These are phyloP conservation scores for Melierax canorus DNA, from an alignment of 2,113 vertebrate species.

Conservation along the genomic window DNA sequence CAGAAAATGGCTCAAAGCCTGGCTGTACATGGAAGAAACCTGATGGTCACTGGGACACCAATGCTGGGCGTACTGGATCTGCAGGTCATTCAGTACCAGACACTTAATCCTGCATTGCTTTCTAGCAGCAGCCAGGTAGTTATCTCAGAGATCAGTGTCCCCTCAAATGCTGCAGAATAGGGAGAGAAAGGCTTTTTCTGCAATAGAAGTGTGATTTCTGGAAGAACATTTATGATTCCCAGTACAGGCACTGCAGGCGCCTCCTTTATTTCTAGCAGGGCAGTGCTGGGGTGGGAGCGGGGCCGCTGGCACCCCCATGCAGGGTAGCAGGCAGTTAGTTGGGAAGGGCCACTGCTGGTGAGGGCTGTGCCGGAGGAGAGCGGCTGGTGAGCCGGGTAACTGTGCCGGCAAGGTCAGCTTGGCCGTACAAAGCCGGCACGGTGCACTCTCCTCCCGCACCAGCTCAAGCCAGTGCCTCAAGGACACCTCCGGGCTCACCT, in stretches of 20 bases:
- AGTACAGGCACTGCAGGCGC: not conserved
- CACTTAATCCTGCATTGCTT: not conserved
- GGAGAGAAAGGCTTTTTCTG: not conserved
- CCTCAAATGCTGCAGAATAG: not conserved
- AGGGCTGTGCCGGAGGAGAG: not conserved
- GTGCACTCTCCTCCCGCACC: not conserved
- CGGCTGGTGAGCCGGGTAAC: not conserved
- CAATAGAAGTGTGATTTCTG: not conserved
- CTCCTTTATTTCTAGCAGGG: not conserved
- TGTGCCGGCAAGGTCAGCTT: fast-evolving
- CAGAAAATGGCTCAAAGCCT: not conserved
- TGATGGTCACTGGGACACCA: not conserved
- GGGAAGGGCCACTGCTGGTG: not conserved
- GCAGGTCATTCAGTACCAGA: not conserved
- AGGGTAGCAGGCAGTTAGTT: not conserved
- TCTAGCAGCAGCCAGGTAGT: not conserved
- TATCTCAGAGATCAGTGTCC: not conserved
- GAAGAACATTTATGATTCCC: not conserved
- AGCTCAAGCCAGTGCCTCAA: not conserved
- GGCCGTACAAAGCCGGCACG: not conserved
- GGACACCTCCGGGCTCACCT: not conserved
- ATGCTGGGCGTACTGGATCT: not conserved
- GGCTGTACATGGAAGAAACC: not conserved
- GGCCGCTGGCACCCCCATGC: not conserved
- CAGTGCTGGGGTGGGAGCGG: not conserved